These are phyloP conservation scores for Seira musarum DNA, from an alignment of 2,888 invertebrate species.

Conservation along the genomic window DNA sequence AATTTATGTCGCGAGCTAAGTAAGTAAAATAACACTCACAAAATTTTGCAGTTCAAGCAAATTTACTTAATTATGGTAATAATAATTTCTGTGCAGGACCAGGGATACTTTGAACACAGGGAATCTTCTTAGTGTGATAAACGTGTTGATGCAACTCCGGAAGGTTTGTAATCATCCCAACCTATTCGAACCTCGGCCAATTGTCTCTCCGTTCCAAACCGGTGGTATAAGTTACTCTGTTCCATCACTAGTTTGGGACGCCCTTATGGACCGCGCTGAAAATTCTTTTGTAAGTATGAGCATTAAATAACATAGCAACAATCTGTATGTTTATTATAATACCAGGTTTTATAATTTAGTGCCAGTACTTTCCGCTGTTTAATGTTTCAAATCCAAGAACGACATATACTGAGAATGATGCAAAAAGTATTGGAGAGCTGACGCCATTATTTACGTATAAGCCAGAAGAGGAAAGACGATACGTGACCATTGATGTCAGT, in stretches of 20 bases:
- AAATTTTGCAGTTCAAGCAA: too few relatives aligned
- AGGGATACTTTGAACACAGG: slow-evolving; percentile 94
- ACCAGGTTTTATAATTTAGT: slow-evolving; percentile 14
- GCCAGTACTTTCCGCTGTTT: slow-evolving; percentile 29
- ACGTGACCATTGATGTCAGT: slow-evolving; percentile 39
- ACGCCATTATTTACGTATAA: slow-evolving; percentile 42
- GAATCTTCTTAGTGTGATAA: slow-evolving; percentile 94
- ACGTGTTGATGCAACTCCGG: slow-evolving; percentile 96
- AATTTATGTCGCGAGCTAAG: slow-evolving; percentile 98
- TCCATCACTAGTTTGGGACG: slow-evolving; percentile 82
- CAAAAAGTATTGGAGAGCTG: slow-evolving; percentile 14
- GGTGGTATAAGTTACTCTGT: slow-evolving; percentile 81
- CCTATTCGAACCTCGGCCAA: slow-evolving; percentile 96
- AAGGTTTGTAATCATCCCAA: slow-evolving; percentile 99
- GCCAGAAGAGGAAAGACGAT: slow-evolving; percentile 36
- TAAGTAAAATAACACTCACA: slow-evolving; percentile 76
- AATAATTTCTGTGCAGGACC: slow-evolving; percentile 78
- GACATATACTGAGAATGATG: slow-evolving; percentile 24
- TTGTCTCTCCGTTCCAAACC: slow-evolving; percentile 93
- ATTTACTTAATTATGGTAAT: too few relatives aligned
- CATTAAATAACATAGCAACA: background rate
- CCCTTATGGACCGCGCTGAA: slow-evolving; percentile 82
- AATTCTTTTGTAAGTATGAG: slow-evolving; percentile 75
- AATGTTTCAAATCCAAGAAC: slow-evolving; percentile 21
- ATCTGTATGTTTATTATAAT: background rate